Base-by-base conservation (phyloP, 2,113 vertebrate species). In the Pyxicephalus adspersus region DNA sequence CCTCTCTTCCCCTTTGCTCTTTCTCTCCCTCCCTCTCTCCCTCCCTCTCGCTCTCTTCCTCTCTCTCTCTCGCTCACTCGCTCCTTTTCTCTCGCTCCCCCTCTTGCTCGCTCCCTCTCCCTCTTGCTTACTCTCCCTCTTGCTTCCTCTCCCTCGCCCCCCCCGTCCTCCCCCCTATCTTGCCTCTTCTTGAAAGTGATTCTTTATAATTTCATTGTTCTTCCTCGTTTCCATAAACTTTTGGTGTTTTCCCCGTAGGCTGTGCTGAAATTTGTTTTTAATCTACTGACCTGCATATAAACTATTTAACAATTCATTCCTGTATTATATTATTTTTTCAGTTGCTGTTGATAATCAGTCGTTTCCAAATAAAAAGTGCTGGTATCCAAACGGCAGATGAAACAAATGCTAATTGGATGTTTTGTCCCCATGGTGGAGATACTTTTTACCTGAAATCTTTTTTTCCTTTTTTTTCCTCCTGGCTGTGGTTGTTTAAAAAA, bases 311-410 rank as follows among this genome's bases (percentile, higher is more conserved):
- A 71, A 0, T 84, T 29, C 45, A 0, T 84, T 29, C 51, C 57
- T 0, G 0, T 1, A 77, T 18, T 83, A 31, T 31, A 63, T 74
- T 79, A 57, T 81, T 74, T 65, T 82, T 58, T 85, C 77, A 77
- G 60, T 17, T 67, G 52, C 31, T 63, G 19, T 74, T 84, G 61
- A 61, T 86, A 85, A 84, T 65, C 83, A 76, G 65, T 58, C 51
- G 51, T 77, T 25, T 75, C 5, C 34, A 78, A 83, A 84, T 70
- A 1, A 45, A 75, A 73, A 75, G 77, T 11, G 70, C 70, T 20
- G n/a, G 13, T 54, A 70, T 81, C 79, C 68, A 52, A 34, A 25
- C 18, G 45, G 22, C 3, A 29, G 71, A 75, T 82, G 80, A 65
- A 66, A 75, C 54, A 52, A 9, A 82, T 75, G 80, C 71, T 66